Percentiles rank a stretch among this genome's conserved stretches.
Evolutionary conservation across 2,888 invertebrate species (phyloP).

Genomic region (Meghimatium bilineatum): DNA sequence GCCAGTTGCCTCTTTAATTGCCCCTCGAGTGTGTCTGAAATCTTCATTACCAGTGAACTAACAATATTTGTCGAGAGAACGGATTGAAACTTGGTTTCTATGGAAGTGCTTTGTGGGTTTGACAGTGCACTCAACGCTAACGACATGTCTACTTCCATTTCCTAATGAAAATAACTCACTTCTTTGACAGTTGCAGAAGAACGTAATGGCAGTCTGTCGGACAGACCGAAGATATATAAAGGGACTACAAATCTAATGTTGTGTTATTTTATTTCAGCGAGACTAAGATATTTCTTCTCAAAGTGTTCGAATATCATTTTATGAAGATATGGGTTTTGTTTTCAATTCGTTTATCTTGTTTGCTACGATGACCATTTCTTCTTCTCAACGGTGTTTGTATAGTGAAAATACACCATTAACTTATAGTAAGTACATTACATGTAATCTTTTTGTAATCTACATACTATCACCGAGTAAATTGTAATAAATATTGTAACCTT

Average conservation of each 20-base stretch:
- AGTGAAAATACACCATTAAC: constrained; percentile 28
- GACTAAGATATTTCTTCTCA: neutral
- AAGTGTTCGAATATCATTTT: neutral
- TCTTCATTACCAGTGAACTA: neutral
- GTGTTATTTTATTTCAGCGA: no score
- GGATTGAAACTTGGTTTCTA: no score
- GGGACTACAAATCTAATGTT: neutral
- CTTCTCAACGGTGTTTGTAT: constrained; percentile 32
- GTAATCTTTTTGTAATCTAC: no score
- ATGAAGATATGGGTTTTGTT: neutral
- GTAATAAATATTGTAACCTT: no score
- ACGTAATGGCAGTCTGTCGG: no score
- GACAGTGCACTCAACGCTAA: neutral
- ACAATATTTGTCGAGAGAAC: neutral
- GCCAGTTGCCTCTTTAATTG: neutral
- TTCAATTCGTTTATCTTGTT: neutral
- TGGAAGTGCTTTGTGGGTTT: neutral
- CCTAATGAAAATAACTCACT: neutral
- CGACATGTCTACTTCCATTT: neutral
- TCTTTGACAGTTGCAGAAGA: neutral
- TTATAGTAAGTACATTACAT: constrained; percentile 32
- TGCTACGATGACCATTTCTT: neutral
- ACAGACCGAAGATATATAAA: neutral
- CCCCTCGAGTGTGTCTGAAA: constrained; percentile 14
- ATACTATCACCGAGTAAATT: no score